Evolutionary conservation across 2,888 invertebrate species (phyloP), one percentile per base, ranked within the genome.

Genomic region (Teleogryllus oceanicus): DNA sequence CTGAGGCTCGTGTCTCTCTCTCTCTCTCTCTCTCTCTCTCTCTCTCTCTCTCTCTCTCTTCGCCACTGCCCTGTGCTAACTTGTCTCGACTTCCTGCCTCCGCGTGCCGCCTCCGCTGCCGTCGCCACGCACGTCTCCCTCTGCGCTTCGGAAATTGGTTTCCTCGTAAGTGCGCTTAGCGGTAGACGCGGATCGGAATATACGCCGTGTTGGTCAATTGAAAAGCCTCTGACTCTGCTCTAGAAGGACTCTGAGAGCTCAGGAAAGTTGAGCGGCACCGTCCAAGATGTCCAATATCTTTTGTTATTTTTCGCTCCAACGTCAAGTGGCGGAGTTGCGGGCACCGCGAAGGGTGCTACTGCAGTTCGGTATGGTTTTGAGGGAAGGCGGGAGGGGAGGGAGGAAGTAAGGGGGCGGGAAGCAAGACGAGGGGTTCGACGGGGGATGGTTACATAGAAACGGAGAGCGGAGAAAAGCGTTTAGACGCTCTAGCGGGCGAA

Each of bases 261-360:
- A 18, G 62, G 16, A n/a, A 62, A 62, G 13, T 62, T n/a, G 62
- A 62, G 62, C 13, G 62, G 12, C 16, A n/a, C 62, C 62, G 37
- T 37, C 37, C 37, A 37, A 18, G 62, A 62, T 62, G 62, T 62
- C 62, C 62, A n/a, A 13, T n/a, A 13, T 62, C 62, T 62, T 62
- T 62, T 62, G 62, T 62, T 13, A n/a, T 62, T 13, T n/a, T 62
- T 62, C 62, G n/a, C 62, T 18, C 16, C n/a, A n/a, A 13, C 62
- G 62, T 37, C 62, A n/a, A 62, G 62, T 13, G n/a, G 62, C 62
- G 62, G 62, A 62, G 62, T 62, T 62, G 62, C 62, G 62, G n/a
- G 62, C 16, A 18, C 62, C 62, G 62, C 10, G 62, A 10, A 62
- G 62, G 62, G 62, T 5, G 62, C 13, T 62, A 8, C 13, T 13